These are phyloP conservation scores for Zosterops pallidus DNA, from an alignment of 2,113 vertebrate genomes.

Conservation along the genomic window DNA sequence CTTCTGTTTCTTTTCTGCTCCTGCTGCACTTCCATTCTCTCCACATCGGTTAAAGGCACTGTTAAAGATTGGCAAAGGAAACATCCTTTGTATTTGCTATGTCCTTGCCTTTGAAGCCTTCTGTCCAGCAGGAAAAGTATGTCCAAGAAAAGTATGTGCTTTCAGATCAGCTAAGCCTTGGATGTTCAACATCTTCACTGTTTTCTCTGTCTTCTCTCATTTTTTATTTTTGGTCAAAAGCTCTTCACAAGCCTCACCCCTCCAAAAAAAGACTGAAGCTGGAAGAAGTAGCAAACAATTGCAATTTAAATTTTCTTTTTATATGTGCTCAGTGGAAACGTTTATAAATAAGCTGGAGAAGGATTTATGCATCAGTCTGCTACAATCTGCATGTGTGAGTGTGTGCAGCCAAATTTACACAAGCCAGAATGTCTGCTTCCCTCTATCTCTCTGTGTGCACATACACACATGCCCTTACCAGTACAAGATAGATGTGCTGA, in stretches of 20 bases:
- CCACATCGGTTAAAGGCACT: not conserved
- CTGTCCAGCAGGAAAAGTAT: not conserved
- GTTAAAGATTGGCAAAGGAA: not conserved
- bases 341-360: conserved; percentile 3
- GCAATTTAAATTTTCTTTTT: not conserved
- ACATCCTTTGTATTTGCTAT: not conserved
- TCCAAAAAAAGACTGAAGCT: not conserved
- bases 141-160: not conserved
- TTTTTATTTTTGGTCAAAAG: not conserved
- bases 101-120: not conserved
- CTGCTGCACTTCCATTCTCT: not conserved
- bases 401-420: not conserved
- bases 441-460: fast-evolving
- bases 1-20: not conserved
- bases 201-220: not conserved
- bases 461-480: not conserved
- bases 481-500: not conserved
- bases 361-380: not conserved
- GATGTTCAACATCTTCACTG: not conserved
- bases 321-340: not conserved
- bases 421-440: not conserved
- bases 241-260: fast-evolving
- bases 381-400: not conserved
- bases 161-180: not conserved
- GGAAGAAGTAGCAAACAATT: not conserved